phyloP scores from a whole-genome alignment of 2,797 vertebrate species.

The Pipistrellus pipistrellus region DNA sequence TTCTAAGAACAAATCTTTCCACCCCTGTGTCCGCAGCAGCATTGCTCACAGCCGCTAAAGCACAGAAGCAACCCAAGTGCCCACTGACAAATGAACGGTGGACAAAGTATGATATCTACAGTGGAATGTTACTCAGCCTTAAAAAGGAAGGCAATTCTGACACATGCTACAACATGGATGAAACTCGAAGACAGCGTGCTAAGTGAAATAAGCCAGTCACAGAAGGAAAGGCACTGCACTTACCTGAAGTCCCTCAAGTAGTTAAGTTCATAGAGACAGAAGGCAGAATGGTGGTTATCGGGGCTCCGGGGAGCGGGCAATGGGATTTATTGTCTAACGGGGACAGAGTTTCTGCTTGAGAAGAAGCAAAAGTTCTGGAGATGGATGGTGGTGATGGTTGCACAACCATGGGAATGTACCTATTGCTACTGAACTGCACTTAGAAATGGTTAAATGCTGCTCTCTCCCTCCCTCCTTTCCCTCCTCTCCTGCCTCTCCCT shows the following conservation, averaged over 20 bases:
- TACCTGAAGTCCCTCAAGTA: neutral
- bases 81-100: neutral
- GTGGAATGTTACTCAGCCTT: neutral
- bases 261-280: neutral
- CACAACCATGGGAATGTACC: neutral
- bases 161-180: neutral
- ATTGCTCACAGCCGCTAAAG: neutral
- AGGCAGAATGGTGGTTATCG: neutral
- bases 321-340: neutral
- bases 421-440: neutral
- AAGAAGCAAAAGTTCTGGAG: neutral
- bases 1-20: neutral
- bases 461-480: no score
- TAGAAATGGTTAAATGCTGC: conserved; percentile 10
- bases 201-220: conserved; percentile 11
- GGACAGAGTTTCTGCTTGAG: neutral
- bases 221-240: neutral
- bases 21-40: neutral
- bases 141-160: neutral
- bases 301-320: no score
- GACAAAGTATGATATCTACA: neutral
- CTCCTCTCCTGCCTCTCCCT: no score
- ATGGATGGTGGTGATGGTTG: neutral
- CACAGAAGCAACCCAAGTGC: neutral
- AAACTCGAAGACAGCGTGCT: neutral